Base-by-base conservation (phyloP, 2,113 vertebrate species). In the Tragulus kanchil region DNA sequence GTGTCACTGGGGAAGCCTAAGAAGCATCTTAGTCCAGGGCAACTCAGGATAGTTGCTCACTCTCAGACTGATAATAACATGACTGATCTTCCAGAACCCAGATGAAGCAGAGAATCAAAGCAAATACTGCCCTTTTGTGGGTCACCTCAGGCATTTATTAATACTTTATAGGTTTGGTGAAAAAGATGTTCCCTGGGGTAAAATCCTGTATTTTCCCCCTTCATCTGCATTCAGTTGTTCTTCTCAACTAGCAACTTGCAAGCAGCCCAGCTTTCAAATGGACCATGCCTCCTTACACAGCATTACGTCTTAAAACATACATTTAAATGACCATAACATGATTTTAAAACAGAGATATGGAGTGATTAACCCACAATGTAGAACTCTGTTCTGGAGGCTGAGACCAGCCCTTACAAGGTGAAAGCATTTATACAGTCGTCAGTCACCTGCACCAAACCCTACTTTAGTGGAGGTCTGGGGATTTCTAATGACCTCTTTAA, bases 301-400 rank as follows among this genome's bases (percentile, higher is more conserved):
- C 87, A 95, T 92, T 97, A 90, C 42, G 25, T 95, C 87, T 92
- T 87, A 96, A 96, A 97, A 81, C 31, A 78, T 73, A 92, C 90
- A 58, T 96, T 97, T 92, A 95, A 97, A 79, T 89, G 71, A 93
- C 92, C 84, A 58, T 90, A 95, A 96, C 87, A 48, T 15, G 87
- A 85, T 92, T 97, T 97, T 93, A 92, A 98, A 97, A 81, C 90
- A 91, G 36, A 97, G 96, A 96, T 95, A 97, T 9, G 75, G 69
- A 82, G 94, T 92, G 96, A 97, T 96, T 95, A 95, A 92, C 19
- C 92, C 90, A 96, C 94, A 96, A 90, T 94, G 93, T 94, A 85
- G 28, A 21, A 71, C 83, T 96, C 77, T 95, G 96, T 94, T 97
- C 95, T 85, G 84, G 67, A 95, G 84, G 42, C 75, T 25, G 79